Conservation (phyloP, 2,797 vertebrate species). For the Rhodeus uyekii region DNA sequence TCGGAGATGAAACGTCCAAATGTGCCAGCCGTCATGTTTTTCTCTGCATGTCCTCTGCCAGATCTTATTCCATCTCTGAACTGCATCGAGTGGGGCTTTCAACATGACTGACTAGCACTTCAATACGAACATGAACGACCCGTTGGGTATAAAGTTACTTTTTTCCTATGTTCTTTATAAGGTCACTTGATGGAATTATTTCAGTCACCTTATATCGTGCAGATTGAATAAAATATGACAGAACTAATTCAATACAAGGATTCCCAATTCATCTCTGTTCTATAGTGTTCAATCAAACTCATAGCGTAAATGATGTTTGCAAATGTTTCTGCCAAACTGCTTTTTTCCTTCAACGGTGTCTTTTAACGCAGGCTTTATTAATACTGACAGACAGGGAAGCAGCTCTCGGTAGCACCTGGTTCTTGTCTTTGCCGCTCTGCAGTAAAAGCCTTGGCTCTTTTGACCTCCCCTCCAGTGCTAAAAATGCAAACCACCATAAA, state of each 20-base stretch:
- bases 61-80: conserved; percentile 65
- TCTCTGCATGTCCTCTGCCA: conserved; percentile 53
- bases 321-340: neutral
- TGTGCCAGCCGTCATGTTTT: conserved; percentile 62
- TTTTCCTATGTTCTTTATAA: conserved; percentile 17
- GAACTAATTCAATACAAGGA: neutral
- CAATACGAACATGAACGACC: conserved; percentile 62
- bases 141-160: conserved; percentile 50
- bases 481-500: conserved; percentile 38
- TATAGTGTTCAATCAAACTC: neutral
- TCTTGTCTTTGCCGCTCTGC: conserved; percentile 24
- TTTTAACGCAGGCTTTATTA: conserved; percentile 42
- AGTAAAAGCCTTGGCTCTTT: neutral
- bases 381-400: conserved; percentile 9
- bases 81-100: conserved; percentile 63
- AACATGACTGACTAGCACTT: conserved; percentile 48
- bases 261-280: neutral
- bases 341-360: conserved; percentile 46
- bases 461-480: neutral
- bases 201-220: neutral
- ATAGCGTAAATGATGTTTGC: neutral
- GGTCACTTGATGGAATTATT: neutral
- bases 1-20: conserved; percentile 64
- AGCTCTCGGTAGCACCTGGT: conserved; percentile 20
- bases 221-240: neutral